Percentiles rank a stretch among this genome's conserved stretches.
Conservation (phyloP, 2,888 invertebrate species). For the Drosophila cracens region DNA sequence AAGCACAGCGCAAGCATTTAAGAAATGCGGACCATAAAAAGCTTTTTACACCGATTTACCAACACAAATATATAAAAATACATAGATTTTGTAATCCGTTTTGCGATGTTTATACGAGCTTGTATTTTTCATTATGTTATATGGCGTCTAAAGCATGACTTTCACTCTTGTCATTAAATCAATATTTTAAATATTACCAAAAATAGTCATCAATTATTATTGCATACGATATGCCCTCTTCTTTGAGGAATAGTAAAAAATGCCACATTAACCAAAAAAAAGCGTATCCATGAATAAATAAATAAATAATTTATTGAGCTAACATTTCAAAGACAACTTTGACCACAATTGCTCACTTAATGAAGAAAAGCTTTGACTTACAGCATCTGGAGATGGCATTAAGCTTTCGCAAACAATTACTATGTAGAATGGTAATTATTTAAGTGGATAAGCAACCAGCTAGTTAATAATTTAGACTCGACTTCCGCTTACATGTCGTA, state of each 20-base stretch:
- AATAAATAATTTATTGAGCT: neutral
- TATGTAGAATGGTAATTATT: constrained; percentile 5
- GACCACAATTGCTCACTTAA: neutral
- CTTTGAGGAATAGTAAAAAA: neutral
- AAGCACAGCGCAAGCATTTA: constrained; percentile 3
- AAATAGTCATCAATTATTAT: constrained; percentile 9
- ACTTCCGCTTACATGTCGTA: constrained; percentile 10
- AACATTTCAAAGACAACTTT: neutral
- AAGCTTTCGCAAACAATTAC: constrained; percentile 1
- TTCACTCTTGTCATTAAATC: constrained; percentile 29
- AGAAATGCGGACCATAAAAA: neutral
- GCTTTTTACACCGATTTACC: constrained; percentile 6
- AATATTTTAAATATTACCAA: constrained; percentile 1
- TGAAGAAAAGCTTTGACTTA: neutral
- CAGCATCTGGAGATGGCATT: neutral
- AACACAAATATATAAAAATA: neutral
- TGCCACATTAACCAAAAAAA: neutral
- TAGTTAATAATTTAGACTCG: constrained; percentile 1
- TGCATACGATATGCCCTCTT: neutral
- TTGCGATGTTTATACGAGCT: neutral
- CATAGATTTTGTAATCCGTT: constrained; percentile 1
- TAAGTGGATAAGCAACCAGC: neutral
- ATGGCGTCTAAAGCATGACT: constrained; percentile 7
- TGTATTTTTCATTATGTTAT: neutral
- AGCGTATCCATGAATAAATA: neutral